These are phyloP conservation scores for Pogonocherus hispidulus DNA, from an alignment of 2,888 invertebrate species.

Conservation along the genomic window DNA sequence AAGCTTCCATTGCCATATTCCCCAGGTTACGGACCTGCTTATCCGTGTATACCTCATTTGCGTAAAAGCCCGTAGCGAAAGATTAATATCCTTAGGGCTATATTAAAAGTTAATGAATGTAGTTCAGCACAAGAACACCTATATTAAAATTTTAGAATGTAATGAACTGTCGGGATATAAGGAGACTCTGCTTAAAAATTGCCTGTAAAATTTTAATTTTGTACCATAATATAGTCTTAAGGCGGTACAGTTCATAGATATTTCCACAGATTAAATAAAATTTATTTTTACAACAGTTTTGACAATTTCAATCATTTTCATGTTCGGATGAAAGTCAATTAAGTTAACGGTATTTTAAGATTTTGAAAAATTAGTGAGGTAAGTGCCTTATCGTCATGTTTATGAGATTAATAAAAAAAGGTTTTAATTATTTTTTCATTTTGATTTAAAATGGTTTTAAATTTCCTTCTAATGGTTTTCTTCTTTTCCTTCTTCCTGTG, in stretches of 20 bases:
- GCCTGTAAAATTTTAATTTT: conserved; percentile 18
- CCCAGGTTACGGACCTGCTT: conserved; percentile 2
- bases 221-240: neutral
- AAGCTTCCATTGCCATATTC: too few relatives aligned
- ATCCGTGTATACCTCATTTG: conserved; percentile 39
- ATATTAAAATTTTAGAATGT: conserved; percentile 58
- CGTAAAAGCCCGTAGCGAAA: conserved; percentile 49
- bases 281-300: neutral
- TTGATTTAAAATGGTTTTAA: too few relatives aligned
- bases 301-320: neutral
- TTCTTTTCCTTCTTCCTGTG: too few relatives aligned
- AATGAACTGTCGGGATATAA: conserved; percentile 49
- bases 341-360: neutral
- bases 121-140: conserved; percentile 52
- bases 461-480: too few relatives aligned
- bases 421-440: too few relatives aligned
- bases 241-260: neutral
- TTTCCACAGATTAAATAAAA: neutral
- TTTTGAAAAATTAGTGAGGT: too few relatives aligned
- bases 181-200: neutral
- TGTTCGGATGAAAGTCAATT: neutral
- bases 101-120: conserved; percentile 60
- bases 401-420: too few relatives aligned
- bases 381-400: too few relatives aligned
- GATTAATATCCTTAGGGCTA: conserved; percentile 60